These are phyloP conservation scores for Patella caerulea DNA, from an alignment of 2,888 invertebrate genomes.

Conservation along the genomic window DNA sequence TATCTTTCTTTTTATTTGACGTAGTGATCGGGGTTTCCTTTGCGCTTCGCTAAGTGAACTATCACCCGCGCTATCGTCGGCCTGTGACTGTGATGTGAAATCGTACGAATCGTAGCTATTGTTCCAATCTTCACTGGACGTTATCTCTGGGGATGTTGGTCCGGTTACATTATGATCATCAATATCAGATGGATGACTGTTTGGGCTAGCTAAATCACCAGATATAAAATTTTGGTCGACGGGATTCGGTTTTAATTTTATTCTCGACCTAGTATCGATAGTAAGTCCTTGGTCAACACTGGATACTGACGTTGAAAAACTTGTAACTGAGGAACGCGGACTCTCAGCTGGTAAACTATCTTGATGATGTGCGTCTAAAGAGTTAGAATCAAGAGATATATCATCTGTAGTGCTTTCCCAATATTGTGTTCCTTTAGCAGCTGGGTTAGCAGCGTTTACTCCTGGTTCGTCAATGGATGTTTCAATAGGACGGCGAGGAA, in stretches of 20 bases:
- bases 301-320: constrained; percentile 17
- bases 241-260: neutral
- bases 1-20: constrained; percentile 31
- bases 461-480: constrained; percentile 25
- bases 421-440: neutral
- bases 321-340: constrained; percentile 9
- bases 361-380: constrained; percentile 33
- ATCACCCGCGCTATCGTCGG: neutral
- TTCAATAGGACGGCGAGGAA: constrained; percentile 4
- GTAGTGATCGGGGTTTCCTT: constrained; percentile 30
- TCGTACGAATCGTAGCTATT: constrained; percentile 9
- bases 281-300: constrained; percentile 20
- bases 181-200: neutral
- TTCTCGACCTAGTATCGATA: neutral
- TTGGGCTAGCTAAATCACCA: neutral
- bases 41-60: constrained; percentile 8
- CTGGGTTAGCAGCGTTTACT: neutral
- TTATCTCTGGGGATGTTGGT: neutral
- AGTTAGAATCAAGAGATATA: constrained; percentile 15
- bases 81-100: neutral
- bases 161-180: constrained; percentile 1
- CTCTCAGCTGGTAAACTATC: constrained; percentile 19
- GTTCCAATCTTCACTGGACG: constrained; percentile 4
- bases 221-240: neutral
- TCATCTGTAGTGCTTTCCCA: constrained; percentile 34